phyloP scores from a whole-genome alignment of 2,113 vertebrate species.

The Halichoeres trimaculatus region DNA sequence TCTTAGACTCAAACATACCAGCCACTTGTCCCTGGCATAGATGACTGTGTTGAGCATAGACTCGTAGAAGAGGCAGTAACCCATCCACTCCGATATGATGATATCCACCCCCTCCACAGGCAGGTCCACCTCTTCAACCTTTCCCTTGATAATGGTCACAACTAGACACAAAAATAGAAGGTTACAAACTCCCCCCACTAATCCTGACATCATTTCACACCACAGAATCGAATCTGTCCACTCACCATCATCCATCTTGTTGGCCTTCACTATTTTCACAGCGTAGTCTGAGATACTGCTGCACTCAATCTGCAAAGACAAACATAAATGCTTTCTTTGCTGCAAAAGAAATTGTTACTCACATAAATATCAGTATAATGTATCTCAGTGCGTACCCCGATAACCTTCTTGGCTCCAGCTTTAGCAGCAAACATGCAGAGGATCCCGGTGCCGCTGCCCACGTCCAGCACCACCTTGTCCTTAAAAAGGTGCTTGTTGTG shows the following conservation, averaged over 20 bases:
- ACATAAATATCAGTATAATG: background rate
- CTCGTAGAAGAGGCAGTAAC: slow-evolving; percentile 95
- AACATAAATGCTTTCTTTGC: background rate
- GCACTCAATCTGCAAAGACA: slow-evolving; percentile 88
- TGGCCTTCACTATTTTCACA: slow-evolving; percentile 94
- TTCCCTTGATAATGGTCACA: slow-evolving; percentile 94
- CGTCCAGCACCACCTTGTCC: slow-evolving; percentile 94
- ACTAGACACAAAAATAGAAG: slow-evolving; percentile 74
- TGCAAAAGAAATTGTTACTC: too few relatives aligned
- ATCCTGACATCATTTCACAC: too few relatives aligned
- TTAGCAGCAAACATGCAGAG: slow-evolving; percentile 96
- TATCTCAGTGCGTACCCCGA: slow-evolving; percentile 84
- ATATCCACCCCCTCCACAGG: slow-evolving; percentile 93
- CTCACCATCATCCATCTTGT: slow-evolving; percentile 93
- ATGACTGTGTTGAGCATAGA: slow-evolving; percentile 96
- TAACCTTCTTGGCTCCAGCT: slow-evolving; percentile 92
- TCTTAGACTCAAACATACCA: slow-evolving; percentile 82
- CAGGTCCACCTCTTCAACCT: slow-evolving; percentile 93
- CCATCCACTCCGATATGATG: slow-evolving; percentile 97
- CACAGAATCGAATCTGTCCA: fast-evolving
- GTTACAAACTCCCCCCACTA: background rate
- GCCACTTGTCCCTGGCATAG: slow-evolving; percentile 93
- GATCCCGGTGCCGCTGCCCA: slow-evolving; percentile 92
- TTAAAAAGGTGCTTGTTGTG: slow-evolving; percentile 96
- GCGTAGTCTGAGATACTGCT: slow-evolving; percentile 96